Percentiles rank a stretch among this genome's conserved stretches.
These are phyloP conservation scores for Menura novaehollandiae DNA, from an alignment of 2,113 vertebrate genomes.

Conservation along the genomic window DNA sequence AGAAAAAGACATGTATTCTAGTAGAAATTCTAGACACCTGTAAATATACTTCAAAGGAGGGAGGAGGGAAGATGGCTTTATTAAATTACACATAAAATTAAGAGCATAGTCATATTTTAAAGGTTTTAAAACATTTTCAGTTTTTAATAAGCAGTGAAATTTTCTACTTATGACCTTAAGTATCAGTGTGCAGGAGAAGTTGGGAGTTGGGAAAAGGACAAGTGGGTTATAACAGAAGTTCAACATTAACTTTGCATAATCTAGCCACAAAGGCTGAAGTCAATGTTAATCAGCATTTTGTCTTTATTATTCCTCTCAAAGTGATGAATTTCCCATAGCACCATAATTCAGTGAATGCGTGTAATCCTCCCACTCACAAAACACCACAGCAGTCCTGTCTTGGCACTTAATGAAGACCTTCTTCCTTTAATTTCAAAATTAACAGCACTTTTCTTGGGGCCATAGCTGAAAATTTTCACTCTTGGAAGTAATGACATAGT, in stretches of 20 bases:
- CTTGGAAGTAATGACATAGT: background rate
- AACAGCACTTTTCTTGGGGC: background rate
- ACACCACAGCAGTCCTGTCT: background rate
- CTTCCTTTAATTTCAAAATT: conserved; percentile 1
- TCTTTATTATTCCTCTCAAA: background rate
- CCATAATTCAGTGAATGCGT: background rate
- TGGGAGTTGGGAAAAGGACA: background rate
- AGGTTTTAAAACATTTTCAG: background rate
- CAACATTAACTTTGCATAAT: background rate
- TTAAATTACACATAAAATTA: background rate
- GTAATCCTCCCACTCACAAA: background rate
- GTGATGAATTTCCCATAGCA: background rate
- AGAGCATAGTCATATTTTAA: background rate
- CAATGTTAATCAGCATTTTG: background rate
- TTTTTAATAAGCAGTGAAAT: background rate
- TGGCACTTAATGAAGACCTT: background rate
- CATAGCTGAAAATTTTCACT: background rate
- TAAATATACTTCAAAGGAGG: background rate
- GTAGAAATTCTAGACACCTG: background rate
- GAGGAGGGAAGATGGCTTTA: rapidly evolving
- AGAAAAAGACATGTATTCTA: background rate
- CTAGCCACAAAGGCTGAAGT: background rate
- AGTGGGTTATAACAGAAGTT: background rate
- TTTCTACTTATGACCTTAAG: background rate
- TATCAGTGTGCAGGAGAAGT: background rate